Evolutionary conservation across 2,888 invertebrate species (phyloP).

Genomic region (Rhopalosiphum nymphaeae): DNA sequence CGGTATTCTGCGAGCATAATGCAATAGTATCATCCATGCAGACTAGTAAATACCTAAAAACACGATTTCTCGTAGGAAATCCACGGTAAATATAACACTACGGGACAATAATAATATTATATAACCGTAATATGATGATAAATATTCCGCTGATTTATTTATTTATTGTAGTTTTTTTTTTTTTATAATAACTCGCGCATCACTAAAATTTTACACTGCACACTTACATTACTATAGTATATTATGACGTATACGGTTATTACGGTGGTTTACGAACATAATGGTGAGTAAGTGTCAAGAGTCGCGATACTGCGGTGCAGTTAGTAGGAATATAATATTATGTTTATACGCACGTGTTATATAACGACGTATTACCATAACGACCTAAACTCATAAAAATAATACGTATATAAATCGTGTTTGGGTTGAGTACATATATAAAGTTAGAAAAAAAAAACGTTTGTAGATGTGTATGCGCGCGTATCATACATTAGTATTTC

Average conservation of each 20-base stretch:
- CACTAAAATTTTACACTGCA: not conserved
- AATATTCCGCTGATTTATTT: not conserved
- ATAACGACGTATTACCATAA: constrained; percentile 6
- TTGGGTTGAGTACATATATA: not conserved
- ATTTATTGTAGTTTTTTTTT: not conserved
- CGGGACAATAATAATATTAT: not conserved
- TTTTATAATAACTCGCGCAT: not conserved
- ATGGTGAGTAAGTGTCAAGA: constrained; percentile 23
- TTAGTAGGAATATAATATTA: constrained; percentile 9
- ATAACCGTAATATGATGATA: not conserved
- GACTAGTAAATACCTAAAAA: not conserved
- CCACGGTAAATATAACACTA: not conserved
- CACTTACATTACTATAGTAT: not conserved
- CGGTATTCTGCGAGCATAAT: not conserved
- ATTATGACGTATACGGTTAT: not conserved
- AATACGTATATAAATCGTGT: constrained; percentile 4
- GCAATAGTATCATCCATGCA: not conserved
- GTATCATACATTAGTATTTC: not conserved
- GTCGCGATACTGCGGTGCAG: not conserved
- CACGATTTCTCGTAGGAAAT: not conserved
- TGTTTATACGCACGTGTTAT: not conserved
- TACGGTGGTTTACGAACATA: not conserved
- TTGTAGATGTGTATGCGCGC: not conserved
- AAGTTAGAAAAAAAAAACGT: not conserved
- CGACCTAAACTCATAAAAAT: constrained; percentile 4